These are phyloP conservation scores for Emydura subglobosa DNA, from an alignment of 2,113 vertebrate genomes.

Conservation along the genomic window DNA sequence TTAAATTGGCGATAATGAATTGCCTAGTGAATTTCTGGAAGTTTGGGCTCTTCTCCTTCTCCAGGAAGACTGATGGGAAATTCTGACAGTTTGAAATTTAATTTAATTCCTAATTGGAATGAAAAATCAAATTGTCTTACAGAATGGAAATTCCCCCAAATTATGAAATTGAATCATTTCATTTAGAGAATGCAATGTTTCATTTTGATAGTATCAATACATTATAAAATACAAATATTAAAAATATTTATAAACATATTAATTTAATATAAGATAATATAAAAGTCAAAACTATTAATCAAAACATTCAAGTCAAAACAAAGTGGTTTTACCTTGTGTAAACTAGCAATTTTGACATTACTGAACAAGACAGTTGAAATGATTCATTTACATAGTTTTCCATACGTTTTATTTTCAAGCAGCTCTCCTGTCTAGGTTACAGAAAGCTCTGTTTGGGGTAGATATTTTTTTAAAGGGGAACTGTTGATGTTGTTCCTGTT, in stretches of 20 bases:
- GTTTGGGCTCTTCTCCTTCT: neutral
- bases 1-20: neutral
- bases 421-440: neutral
- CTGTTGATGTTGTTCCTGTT: neutral
- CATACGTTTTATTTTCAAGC: neutral
- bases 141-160: neutral
- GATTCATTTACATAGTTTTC: neutral
- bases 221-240: neutral
- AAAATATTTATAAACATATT: neutral
- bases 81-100: neutral
- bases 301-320: neutral
- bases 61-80: neutral
- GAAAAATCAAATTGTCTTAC: neutral
- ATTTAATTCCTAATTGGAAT: neutral
- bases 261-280: neutral
- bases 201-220: neutral
- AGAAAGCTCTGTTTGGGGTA: neutral
- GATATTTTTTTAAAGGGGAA: neutral
- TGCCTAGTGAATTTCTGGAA: neutral
- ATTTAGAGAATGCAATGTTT: neutral
- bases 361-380: neutral
- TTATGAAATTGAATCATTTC: neutral
- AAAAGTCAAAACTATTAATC: neutral
- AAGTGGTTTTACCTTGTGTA: neutral
- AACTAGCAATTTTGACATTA: neutral